phyloP scores from a whole-genome alignment of 1,140 invertebrate genomes.

The Drosophila rhopaloa region DNA sequence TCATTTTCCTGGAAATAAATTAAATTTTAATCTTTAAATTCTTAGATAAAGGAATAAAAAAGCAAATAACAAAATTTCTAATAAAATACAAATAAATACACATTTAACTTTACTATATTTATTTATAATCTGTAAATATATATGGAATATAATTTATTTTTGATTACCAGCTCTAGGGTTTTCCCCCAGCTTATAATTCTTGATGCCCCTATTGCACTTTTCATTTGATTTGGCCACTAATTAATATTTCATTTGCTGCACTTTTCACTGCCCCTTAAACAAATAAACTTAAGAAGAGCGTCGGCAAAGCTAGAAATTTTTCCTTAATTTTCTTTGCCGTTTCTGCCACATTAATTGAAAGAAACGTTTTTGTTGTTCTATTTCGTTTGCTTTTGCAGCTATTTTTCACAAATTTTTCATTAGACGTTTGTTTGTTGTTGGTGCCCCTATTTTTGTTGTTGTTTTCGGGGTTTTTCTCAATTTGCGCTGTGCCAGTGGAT shows the following conservation, averaged over 20 bases:
- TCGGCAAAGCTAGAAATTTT: conserved; percentile 26
- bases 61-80: background rate
- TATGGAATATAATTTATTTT: background rate
- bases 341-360: conserved; percentile 67
- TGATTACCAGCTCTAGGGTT: conserved; percentile 15
- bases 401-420: conserved; percentile 57
- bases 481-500: conserved; percentile 28
- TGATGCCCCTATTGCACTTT: conserved; percentile 43
- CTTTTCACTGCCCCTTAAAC: conserved; percentile 38
- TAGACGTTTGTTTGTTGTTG: conserved; percentile 66
- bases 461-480: conserved; percentile 53
- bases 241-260: conserved; percentile 73
- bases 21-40: background rate
- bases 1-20: background rate
- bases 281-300: conserved; percentile 39
- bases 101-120: background rate
- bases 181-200: conserved; percentile 8
- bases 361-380: conserved; percentile 28
- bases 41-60: no score
- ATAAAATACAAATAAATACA: no score
- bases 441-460: conserved; percentile 23
- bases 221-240: conserved; percentile 69
- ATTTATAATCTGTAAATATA: background rate
- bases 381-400: conserved; percentile 28
- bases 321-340: conserved; percentile 43